These are phyloP conservation scores for Anoplolepis gracilipes DNA, from an alignment of 1,140 invertebrate genomes.

Conservation along the genomic window DNA sequence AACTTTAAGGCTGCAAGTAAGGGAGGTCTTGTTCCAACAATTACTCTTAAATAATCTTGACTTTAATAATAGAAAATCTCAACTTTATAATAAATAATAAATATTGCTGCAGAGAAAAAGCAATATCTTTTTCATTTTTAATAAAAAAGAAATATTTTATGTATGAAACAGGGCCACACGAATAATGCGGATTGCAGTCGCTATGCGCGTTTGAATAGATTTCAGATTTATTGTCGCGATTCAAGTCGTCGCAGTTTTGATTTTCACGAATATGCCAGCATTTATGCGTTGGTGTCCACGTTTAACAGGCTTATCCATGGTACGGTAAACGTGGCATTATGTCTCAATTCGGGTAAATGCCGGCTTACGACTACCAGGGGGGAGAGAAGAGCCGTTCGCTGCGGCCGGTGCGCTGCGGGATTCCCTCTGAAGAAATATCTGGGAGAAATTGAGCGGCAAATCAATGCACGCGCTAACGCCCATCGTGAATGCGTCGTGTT, in stretches of 20 bases:
- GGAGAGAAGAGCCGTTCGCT: not conserved
- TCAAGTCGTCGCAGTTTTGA: slow-evolving; percentile 34
- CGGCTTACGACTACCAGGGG: slow-evolving; percentile 62
- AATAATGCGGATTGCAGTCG: not conserved
- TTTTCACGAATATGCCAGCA: slow-evolving; percentile 39
- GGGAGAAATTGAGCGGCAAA: slow-evolving; percentile 75
- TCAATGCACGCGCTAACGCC: slow-evolving; percentile 75
- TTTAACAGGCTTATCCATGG: slow-evolving; percentile 74
- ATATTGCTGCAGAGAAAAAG: not conserved
- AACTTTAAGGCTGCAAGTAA: not conserved
- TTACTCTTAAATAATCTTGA: not conserved
- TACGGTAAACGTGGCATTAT: slow-evolving; percentile 64
- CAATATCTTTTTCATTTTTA: not conserved
- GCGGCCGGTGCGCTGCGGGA: slow-evolving; percentile 51
- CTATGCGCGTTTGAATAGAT: slow-evolving; percentile 2
- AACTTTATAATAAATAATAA: not conserved
- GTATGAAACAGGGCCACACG: not conserved
- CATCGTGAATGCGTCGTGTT: slow-evolving; percentile 68
- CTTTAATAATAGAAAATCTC: no score
- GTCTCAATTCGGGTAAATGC: slow-evolving; percentile 72
- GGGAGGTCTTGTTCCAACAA: not conserved
- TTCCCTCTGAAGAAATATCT: slow-evolving; percentile 64
- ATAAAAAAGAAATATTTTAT: not conserved
- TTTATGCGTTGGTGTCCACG: slow-evolving; percentile 43
- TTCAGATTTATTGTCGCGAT: slow-evolving; percentile 7